Conservation (phyloP, 2,888 invertebrate species). For the Ctena decussata region DNA sequence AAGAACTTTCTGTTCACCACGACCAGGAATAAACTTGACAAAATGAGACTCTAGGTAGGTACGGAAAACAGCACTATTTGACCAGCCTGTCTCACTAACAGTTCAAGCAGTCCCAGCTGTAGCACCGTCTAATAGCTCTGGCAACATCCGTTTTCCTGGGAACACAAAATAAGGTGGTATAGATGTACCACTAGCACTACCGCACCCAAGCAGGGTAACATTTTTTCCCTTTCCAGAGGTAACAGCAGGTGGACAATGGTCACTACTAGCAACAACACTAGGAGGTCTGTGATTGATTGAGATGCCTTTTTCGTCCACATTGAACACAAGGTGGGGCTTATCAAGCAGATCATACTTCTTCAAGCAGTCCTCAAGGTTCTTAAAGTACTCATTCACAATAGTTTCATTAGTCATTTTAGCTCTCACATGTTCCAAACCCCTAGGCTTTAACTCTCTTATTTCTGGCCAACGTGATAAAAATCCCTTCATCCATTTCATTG, state of each 20-base stretch:
- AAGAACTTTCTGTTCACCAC: neutral
- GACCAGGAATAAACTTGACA: neutral
- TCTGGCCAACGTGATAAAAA: neutral
- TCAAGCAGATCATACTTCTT: neutral
- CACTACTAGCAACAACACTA: neutral
- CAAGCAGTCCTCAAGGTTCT: neutral
- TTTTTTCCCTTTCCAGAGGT: no score
- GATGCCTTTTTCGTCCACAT: neutral
- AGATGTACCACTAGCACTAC: neutral
- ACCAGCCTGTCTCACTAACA: neutral
- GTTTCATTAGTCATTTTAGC: neutral
- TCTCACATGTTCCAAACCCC: neutral
- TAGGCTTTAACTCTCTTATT: neutral
- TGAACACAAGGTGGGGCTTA: neutral
- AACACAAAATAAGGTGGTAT: conserved; percentile 2
- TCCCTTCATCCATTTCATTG: neutral
- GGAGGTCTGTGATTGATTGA: neutral
- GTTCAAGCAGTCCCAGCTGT: neutral
- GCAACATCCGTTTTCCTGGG: neutral
- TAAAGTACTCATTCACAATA: neutral
- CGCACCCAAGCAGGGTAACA: neutral
- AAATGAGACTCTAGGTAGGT: neutral
- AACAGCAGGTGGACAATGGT: no score
- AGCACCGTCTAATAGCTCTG: neutral
- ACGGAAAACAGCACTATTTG: neutral